Evolutionary conservation across 2,797 vertebrate genomes (phyloP).

Genomic region (Limnodromus scolopaceus): DNA sequence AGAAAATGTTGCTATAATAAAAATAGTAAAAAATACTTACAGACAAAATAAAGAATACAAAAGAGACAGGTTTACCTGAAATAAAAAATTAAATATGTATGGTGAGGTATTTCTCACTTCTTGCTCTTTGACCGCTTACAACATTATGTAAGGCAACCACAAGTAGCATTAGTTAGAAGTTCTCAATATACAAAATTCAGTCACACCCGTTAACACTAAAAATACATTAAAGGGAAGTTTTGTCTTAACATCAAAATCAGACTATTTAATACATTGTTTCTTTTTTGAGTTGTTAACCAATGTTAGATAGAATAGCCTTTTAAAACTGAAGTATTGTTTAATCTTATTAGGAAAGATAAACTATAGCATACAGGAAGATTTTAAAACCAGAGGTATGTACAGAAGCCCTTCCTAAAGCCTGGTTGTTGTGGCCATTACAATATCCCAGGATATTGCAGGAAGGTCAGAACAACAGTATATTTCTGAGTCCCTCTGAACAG

Average conservation of each 20-base stretch:
- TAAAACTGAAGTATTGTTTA: not conserved
- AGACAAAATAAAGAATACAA: not conserved
- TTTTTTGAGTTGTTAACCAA: not conserved
- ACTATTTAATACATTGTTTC: not conserved
- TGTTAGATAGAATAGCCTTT: not conserved
- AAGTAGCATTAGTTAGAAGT: not conserved
- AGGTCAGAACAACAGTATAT: not conserved
- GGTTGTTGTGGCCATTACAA: not conserved
- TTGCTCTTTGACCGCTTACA: not conserved
- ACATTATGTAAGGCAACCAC: not conserved
- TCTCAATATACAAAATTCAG: not conserved
- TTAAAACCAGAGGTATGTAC: not conserved
- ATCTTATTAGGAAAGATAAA: not conserved
- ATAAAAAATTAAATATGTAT: not conserved
- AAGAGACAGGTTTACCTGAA: not conserved
- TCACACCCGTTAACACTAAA: not conserved
- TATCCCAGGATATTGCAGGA: not conserved
- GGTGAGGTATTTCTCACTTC: not conserved
- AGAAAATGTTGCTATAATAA: not conserved
- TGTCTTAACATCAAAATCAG: not conserved
- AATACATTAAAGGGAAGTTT: not conserved
- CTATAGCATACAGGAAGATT: not conserved
- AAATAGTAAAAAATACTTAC: not conserved
- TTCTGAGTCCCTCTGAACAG: not conserved
- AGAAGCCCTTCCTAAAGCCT: not conserved